Evolutionary conservation across 2,888 invertebrate genomes (phyloP).

Genomic region (Tanypteryx hageni): DNA sequence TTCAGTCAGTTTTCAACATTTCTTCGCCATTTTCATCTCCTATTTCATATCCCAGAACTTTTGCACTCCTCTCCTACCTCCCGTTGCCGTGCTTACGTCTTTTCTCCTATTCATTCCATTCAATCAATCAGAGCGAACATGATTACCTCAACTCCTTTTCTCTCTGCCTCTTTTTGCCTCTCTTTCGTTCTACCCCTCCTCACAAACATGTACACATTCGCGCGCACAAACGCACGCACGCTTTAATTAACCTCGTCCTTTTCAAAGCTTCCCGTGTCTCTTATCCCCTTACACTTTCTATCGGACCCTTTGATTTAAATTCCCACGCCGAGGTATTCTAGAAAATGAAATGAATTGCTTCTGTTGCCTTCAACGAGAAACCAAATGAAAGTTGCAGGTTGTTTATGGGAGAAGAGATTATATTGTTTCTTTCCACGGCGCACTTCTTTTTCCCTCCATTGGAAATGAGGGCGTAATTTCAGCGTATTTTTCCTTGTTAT

Average conservation of each 20-base stretch:
- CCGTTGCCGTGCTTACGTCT: background rate
- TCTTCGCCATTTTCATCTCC: background rate
- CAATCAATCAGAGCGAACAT: background rate
- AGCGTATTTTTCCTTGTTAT: too few species aligned
- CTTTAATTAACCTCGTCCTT: constrained; percentile 15
- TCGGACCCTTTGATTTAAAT: background rate
- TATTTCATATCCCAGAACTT: background rate
- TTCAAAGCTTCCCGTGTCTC: background rate
- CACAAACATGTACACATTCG: background rate
- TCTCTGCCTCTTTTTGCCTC: too few species aligned
- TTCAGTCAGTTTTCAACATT: background rate
- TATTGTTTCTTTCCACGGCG: background rate
- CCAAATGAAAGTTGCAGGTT: background rate
- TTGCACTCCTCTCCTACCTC: background rate
- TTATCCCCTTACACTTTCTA: background rate
- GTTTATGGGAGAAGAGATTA: background rate
- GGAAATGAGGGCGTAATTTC: background rate
- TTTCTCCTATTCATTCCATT: background rate
- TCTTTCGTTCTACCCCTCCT: background rate
- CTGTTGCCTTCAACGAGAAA: background rate
- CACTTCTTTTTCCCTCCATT: background rate
- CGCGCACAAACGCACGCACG: background rate
- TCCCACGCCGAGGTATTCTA: background rate
- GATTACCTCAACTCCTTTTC: background rate
- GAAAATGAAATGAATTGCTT: background rate